A percentile compares a stretch with the other conserved stretches of the same genome.
These are phyloP conservation scores for Meteorus sp. DNA, from an alignment of 1,140 invertebrate species.

Conservation along the genomic window DNA sequence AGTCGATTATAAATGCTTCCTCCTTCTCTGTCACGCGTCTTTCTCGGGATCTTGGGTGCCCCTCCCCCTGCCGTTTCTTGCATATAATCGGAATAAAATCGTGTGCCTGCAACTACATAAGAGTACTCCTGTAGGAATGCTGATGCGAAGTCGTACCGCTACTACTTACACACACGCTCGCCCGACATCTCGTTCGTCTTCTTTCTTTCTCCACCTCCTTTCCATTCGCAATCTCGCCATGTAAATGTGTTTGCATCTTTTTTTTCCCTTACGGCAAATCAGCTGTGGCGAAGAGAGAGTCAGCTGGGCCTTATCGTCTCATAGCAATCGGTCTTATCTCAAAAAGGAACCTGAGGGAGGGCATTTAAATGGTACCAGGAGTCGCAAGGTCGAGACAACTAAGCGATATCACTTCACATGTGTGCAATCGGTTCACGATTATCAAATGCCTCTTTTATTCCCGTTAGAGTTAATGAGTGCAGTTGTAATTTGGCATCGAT, in stretches of 20 bases:
- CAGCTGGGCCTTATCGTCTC: conserved; percentile 11
- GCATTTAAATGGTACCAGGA: conserved; percentile 18
- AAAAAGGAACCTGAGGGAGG: conserved; percentile 15
- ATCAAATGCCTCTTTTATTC: background rate
- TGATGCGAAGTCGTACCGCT: conserved; percentile 17
- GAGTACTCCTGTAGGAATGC: conserved; percentile 3
- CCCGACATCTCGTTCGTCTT: background rate
- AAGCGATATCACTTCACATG: conserved; percentile 16
- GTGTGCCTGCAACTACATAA: no score
- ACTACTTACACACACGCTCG: background rate
- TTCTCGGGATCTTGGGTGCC: no score
- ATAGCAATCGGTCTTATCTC: conserved; percentile 16
- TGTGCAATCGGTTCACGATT: conserved; percentile 21
- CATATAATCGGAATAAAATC: conserved; percentile 20
- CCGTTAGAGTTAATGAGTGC: no score
- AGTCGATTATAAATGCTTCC: conserved; percentile 33
- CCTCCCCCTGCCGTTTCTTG: background rate
- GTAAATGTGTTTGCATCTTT: background rate
- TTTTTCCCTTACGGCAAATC: background rate
- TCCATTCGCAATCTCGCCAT: background rate
- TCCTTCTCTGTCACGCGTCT: no score
- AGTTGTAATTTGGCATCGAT: no score
- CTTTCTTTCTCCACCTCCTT: background rate
- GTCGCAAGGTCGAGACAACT: conserved; percentile 13
- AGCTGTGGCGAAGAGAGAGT: conserved; percentile 6